A percentile compares a stretch with the other conserved stretches of the same genome.
Conservation (phyloP, 1,140 invertebrate genomes). For the Nephila pilipes region DNA sequence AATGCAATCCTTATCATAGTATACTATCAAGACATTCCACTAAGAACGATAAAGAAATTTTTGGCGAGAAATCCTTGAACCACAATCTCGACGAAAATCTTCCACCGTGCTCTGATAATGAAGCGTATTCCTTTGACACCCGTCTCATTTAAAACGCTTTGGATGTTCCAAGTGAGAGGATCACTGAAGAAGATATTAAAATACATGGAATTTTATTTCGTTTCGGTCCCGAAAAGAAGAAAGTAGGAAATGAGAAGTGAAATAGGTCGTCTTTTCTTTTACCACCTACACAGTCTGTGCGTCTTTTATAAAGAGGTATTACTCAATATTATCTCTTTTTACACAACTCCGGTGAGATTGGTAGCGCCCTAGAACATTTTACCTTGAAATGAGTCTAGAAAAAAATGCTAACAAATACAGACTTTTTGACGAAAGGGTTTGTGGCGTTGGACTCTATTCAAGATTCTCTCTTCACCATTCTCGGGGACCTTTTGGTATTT, state of each 20-base stretch:
- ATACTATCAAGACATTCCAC: neutral
- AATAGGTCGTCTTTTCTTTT: neutral
- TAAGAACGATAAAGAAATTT: neutral
- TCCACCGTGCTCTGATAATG: neutral
- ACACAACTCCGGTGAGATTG: too few relatives aligned
- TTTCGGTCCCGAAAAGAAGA: neutral
- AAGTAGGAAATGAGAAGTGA: slow-evolving; percentile 4
- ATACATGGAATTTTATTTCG: neutral
- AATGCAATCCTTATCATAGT: neutral
- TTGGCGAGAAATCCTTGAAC: neutral
- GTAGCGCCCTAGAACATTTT: too few relatives aligned
- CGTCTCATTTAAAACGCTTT: neutral
- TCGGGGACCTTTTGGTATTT: too few relatives aligned
- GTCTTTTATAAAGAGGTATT: neutral
- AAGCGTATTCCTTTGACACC: neutral
- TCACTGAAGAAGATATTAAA: neutral
- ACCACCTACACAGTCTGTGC: neutral
- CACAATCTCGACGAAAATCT: neutral
- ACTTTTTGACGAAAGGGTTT: too few relatives aligned
- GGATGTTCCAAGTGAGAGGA: neutral
- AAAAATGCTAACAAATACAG: too few relatives aligned
- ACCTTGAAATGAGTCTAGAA: too few relatives aligned
- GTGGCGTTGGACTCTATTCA: too few relatives aligned
- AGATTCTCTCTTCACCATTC: too few relatives aligned
- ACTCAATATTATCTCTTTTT: too few relatives aligned